Conservation (phyloP, 1,140 invertebrate species). For the Macrocentrus cingulum region DNA sequence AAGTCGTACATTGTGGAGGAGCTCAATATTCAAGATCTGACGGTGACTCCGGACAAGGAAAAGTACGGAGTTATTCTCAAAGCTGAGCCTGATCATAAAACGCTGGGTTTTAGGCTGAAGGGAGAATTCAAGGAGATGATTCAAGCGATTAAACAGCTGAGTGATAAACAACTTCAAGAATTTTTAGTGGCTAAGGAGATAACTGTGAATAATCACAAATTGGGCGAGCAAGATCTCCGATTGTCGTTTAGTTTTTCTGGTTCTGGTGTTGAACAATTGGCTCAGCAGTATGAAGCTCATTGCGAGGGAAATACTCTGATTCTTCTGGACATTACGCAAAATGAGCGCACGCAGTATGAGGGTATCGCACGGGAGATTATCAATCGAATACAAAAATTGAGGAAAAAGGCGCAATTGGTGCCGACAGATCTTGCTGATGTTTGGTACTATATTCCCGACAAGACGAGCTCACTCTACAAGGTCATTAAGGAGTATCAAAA, state of each 20-base stretch:
- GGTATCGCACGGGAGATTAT: slow-evolving; percentile 92
- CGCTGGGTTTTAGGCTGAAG: slow-evolving; percentile 84
- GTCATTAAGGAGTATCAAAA: slow-evolving; percentile 71
- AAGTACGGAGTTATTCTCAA: slow-evolving; percentile 91
- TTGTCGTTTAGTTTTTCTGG: slow-evolving; percentile 78
- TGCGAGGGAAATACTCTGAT: slow-evolving; percentile 86
- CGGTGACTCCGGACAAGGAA: slow-evolving; percentile 86
- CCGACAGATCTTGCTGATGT: slow-evolving; percentile 89
- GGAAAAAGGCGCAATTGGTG: slow-evolving; percentile 94
- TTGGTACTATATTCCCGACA: slow-evolving; percentile 72
- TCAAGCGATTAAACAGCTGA: slow-evolving; percentile 78
- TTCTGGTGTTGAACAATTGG: slow-evolving; percentile 61
- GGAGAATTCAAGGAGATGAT: slow-evolving; percentile 87
- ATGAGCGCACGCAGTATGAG: slow-evolving; percentile 89
- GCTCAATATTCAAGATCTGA: slow-evolving; percentile 89
- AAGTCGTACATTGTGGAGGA: slow-evolving; percentile 90
- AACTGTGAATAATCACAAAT: slow-evolving; percentile 71
- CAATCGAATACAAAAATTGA: slow-evolving; percentile 93
- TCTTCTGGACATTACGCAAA: slow-evolving; percentile 76
- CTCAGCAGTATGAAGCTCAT: slow-evolving; percentile 83
- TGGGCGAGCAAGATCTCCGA: slow-evolving; percentile 80
- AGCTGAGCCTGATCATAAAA: slow-evolving; percentile 91
- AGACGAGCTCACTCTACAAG: slow-evolving; percentile 64
- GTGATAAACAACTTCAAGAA: slow-evolving; percentile 77
- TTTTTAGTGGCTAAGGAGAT: slow-evolving; percentile 75